Conservation (phyloP, 2,797 vertebrate genomes). For the Halcyon chelicuti region DNA sequence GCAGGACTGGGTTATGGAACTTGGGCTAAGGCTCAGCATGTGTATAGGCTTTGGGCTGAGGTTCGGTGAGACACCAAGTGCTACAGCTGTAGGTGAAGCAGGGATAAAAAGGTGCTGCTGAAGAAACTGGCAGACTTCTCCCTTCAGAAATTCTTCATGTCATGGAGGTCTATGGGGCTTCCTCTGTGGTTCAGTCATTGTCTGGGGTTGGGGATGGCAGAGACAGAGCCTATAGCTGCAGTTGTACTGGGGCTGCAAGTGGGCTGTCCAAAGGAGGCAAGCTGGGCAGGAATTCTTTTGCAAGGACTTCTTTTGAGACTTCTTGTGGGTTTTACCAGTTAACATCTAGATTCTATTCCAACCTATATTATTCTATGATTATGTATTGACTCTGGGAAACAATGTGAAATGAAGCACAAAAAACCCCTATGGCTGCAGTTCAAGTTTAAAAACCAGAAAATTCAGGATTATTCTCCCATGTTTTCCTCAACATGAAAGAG, state of each 20-base stretch:
- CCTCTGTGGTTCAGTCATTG: background rate
- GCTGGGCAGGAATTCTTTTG: background rate
- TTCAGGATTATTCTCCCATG: slow-evolving; percentile 36
- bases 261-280: background rate
- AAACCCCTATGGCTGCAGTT: slow-evolving; percentile 13
- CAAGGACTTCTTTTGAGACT: background rate
- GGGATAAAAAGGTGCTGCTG: background rate
- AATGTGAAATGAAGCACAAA: background rate
- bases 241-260: background rate
- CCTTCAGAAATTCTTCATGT: background rate
- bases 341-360: background rate
- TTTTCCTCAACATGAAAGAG: slow-evolving; percentile 9
- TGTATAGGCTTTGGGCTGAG: background rate
- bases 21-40: background rate
- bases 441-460: slow-evolving; percentile 8
- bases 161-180: background rate
- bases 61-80: background rate
- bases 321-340: background rate
- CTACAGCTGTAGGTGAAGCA: background rate
- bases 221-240: background rate
- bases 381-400: slow-evolving; percentile 26
- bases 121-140: background rate
- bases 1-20: background rate
- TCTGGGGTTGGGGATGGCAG: background rate
- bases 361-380: background rate